Evolutionary conservation across 2,888 invertebrate genomes (phyloP), one percentile per base, ranked within the genome.

Genomic region (Automeris io): DNA sequence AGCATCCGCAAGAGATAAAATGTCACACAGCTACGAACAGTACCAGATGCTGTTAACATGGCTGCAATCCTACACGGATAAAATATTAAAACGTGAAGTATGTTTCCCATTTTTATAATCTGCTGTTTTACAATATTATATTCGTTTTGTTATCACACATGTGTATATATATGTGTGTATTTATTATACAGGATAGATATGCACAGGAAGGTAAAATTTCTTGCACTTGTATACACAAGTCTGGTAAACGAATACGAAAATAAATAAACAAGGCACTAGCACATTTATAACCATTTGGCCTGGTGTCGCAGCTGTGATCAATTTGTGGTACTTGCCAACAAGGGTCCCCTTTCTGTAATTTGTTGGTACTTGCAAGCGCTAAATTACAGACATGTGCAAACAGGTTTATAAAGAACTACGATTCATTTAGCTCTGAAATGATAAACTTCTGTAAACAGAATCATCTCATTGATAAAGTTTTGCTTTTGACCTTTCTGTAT

Each of bases 241-340:
- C 29, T 29, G 29, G 29, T 16, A 23, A 31, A 22, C 22, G 31
- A 37, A 22, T 22, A 29, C 8, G 29, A 37, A 23, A 37, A 37
- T 21, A 31, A 37, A 31, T 29, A 31, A 37, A 31, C 22, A 31
- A 11, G 22, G 29, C 29, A 31, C 26, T 21, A 31, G 22, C 31
- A 32, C 31, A 32, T 32, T 31, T 39, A 22, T 19, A 52, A 45
- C 45, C 43, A 37, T 46, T 42, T 34, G 18, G 18, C 26, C 18
- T 24, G 35, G 40, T 45, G 43, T 50, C 45, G 51, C 61, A 60
- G 65, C 55, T 64, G 62, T 55, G 54, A 54, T 47, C 58, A 58
- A 62, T 61, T 59, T 53, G 47, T 53, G 41, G 49, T 49, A 51
- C 48, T 49, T 44, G 47, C 46, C 39, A 41, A 45, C 49, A 57